Base-by-base conservation (phyloP, 2,888 invertebrate genomes). In the Pegoplata infirma region DNA sequence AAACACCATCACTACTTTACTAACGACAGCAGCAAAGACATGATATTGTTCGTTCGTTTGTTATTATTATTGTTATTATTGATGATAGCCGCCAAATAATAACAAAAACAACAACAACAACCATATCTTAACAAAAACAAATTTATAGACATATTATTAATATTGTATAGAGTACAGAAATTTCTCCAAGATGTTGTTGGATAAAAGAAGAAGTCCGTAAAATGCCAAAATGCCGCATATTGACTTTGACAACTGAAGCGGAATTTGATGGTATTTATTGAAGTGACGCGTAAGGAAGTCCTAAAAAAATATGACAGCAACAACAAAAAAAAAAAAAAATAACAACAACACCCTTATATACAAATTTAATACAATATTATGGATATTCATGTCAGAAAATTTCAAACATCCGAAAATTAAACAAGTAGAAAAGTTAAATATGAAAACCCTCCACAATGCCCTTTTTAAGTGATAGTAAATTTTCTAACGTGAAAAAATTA, bases 181-280 rank as follows among this genome's bases (percentile, higher is more conserved):
- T n/a, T n/a, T n/a, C n/a, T n/a, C n/a, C n/a, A n/a, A n/a, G n/a
- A n/a, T n/a, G n/a, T n/a, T n/a, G n/a, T n/a, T n/a, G n/a, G n/a
- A n/a, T n/a, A n/a, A n/a, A n/a, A n/a, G 16, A 36, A 44, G 21
- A 61, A 69, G 28, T 59, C 64, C 55, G 44, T 73, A 53, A 76
- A 76, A 63, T 69, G 71, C 28, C 28, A 67, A 67, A 32, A 55
- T 73, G 59, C 44, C 51, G 36, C 66, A 64, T 56, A 75, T 79
- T 71, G 61, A 55, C 68, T 75, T 78, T 66, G 73, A 76, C 74
- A 79, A 64, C 61, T 76, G 81, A 76, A 80, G 81, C 63, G 67
- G 67, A 81, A 74, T 73, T 58, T 75, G 51, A 74, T 67, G 74
- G 69, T 74, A 63, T 69, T 51, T 69, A 64, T 66, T 68, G 51